A percentile compares a stretch with the other conserved stretches of the same genome.
Evolutionary conservation across 2,113 vertebrate genomes (phyloP).

Genomic region (Colistium nudipinnis): DNA sequence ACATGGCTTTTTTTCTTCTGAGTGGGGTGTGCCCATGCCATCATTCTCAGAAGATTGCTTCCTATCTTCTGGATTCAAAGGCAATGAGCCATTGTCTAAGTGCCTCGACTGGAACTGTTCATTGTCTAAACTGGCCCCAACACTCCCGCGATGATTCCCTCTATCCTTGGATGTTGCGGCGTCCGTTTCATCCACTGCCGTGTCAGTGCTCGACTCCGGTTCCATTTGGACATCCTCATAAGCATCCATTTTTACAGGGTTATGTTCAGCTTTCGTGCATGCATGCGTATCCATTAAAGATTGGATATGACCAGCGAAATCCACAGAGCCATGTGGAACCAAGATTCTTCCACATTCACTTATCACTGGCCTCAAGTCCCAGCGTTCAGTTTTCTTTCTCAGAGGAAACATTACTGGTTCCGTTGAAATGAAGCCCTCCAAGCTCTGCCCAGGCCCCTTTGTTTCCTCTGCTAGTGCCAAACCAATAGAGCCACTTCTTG

Average conservation of each 20-base stretch:
- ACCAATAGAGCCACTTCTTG: conserved; percentile 17
- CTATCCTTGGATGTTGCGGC: not conserved
- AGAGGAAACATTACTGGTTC: conserved; percentile 32
- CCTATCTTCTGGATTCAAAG: conserved; percentile 11
- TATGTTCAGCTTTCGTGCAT: conserved; percentile 1
- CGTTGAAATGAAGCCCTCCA: not conserved
- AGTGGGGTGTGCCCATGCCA: not conserved
- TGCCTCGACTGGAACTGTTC: conserved; percentile 7
- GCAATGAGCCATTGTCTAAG: not conserved
- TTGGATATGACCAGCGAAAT: conserved; percentile 39
- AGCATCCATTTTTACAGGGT: conserved; percentile 23
- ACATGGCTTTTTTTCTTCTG: conserved; percentile 22
- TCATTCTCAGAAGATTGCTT: conserved; percentile 5
- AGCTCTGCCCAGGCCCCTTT: not conserved
- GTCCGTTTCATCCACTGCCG: not conserved
- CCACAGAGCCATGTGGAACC: conserved; percentile 76
- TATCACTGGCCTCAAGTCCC: conserved; percentile 77
- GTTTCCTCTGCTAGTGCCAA: not conserved
- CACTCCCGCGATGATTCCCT: not conserved
- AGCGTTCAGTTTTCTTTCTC: conserved; percentile 74
- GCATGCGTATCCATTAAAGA: conserved; percentile 33
- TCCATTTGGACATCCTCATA: not conserved
- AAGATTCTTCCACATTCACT: conserved; percentile 80
- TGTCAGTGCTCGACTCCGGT: conserved; percentile 13
- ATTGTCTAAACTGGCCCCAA: not conserved